Base-by-base conservation (phyloP, 2,113 vertebrate species). In the Antechinus flavipes region DNA sequence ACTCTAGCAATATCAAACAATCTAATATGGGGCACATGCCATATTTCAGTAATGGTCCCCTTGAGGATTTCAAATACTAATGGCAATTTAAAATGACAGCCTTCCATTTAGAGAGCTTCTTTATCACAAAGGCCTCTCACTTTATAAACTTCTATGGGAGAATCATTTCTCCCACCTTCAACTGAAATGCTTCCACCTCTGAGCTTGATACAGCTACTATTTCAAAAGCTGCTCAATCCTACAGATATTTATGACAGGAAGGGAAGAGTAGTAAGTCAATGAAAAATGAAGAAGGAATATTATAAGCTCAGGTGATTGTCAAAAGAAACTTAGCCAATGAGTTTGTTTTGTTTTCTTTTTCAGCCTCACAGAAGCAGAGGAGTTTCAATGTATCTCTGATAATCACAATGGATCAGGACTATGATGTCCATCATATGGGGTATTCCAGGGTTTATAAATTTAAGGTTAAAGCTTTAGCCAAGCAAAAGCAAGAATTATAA, bases 31-130 rank as follows among this genome's bases (percentile, higher is more conserved):
- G 97, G 90, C 97, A 97, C 97, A 98, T 90, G 92, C 96, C 27
- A 55, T 96, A 97, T 98, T 97, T 97, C 98, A 97, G 97, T 97
- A 98, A 98, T 96, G 95, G 52, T 95, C 95, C 98, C 96, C 98
- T 96, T 95, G 98, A 97, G 98, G 95, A 95, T 98, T 98, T 97
- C 97, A 91, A 94, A 95, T 0, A 7, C 97, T 97, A 98, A 98
- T 96, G 95, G 97, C 97, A 98, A 97, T 98, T 97, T 98, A 96
- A 98, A 98, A 97, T 95, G 97, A 98, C 98, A 98, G 97, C 92
- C 96, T 97, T 97, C 94, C 96, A 96, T 98, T 98, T 96, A 96
- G 92, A 95, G 3, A 95, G 93, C 93, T 97, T 56, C 97, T 97
- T 96, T 96, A 97, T 97, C 97, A 97, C 95, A 53, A 94, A 98